phyloP scores from a whole-genome alignment of 1,140 invertebrate genomes.

The Parasteatoda tepidariorum region DNA sequence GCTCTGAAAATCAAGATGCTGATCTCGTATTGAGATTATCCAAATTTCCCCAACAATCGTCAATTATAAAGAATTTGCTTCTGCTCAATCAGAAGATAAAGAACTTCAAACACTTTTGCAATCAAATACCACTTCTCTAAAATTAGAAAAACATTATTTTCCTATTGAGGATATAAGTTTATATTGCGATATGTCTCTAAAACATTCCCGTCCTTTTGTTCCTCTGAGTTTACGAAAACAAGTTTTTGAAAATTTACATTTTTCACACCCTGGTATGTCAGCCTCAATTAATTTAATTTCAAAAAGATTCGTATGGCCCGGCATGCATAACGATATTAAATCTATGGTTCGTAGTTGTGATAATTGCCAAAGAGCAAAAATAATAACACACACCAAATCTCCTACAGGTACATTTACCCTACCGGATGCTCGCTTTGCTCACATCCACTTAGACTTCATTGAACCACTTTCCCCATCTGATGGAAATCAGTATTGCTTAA shows the following conservation, averaged over 20 bases:
- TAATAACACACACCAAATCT: background rate
- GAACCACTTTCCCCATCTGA: constrained; percentile 67
- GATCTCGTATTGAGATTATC: constrained; percentile 23
- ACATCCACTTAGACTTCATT: constrained; percentile 71
- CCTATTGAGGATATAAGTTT: background rate
- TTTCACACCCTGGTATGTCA: constrained; percentile 16
- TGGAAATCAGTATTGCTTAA: constrained; percentile 68
- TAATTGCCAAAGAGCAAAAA: background rate
- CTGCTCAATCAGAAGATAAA: background rate
- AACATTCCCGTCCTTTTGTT: background rate
- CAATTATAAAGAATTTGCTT: background rate
- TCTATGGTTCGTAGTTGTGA: background rate
- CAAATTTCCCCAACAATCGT: background rate
- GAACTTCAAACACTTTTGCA: background rate
- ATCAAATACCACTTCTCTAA: background rate
- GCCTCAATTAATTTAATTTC: background rate
- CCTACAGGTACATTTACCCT: background rate
- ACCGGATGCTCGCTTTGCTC: background rate
- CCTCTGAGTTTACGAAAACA: background rate
- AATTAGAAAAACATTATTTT: background rate
- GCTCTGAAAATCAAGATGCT: constrained; percentile 64
- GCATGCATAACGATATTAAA: background rate
- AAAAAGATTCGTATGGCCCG: background rate
- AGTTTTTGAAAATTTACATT: background rate
- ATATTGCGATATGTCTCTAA: background rate